Conservation (phyloP, 1,140 invertebrate species). For the Conus ventricosus region DNA sequence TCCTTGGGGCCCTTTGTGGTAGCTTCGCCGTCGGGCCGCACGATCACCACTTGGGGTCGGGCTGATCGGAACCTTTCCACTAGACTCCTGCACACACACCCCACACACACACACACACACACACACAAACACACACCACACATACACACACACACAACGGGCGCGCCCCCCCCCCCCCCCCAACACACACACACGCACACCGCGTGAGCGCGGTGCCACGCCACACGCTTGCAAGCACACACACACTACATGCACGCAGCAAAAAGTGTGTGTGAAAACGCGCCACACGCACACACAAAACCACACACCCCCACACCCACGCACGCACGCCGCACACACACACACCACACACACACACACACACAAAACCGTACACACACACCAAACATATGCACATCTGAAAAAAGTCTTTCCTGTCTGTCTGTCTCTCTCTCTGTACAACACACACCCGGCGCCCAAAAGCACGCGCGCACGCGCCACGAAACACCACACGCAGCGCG, state of each 20-base stretch:
- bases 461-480: too few relatives aligned
- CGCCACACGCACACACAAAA: too few relatives aligned
- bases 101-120: too few relatives aligned
- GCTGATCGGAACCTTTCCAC: constrained; percentile 52
- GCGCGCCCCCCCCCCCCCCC: too few relatives aligned
- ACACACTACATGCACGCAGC: neutral
- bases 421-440: neutral
- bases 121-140: neutral
- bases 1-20: constrained; percentile 61
- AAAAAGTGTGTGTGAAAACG: too few relatives aligned
- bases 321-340: too few relatives aligned
- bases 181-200: neutral
- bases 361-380: too few relatives aligned
- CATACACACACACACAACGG: neutral
- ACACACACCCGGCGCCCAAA: too few relatives aligned
- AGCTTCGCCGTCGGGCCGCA: constrained; percentile 54
- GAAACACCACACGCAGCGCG: too few relatives aligned
- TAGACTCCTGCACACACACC: constrained; percentile 42
- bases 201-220: neutral
- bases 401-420: neutral
- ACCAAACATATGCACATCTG: too few relatives aligned
- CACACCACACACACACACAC: too few relatives aligned
- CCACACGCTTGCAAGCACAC: neutral
- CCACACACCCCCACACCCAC: too few relatives aligned
- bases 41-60: constrained; percentile 60